These are phyloP conservation scores for Syritta pipiens DNA, from an alignment of 2,888 invertebrate species.

Conservation along the genomic window DNA sequence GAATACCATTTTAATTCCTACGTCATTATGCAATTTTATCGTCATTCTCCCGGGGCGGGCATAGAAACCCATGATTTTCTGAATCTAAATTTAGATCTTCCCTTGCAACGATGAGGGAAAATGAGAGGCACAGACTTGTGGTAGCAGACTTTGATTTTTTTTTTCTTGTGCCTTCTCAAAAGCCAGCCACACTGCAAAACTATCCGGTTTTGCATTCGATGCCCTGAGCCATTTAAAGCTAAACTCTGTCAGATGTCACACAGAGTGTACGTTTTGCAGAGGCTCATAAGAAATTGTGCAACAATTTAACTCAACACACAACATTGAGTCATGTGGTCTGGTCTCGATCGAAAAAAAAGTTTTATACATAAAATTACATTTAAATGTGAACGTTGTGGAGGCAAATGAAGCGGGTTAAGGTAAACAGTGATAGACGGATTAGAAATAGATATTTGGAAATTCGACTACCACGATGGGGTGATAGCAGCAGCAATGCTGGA, in stretches of 20 bases:
- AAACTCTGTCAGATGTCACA: constrained; percentile 19
- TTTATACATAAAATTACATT: background rate
- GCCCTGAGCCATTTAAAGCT: constrained; percentile 7
- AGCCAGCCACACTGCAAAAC: constrained; percentile 31
- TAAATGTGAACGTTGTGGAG: background rate
- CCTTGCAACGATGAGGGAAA: constrained; percentile 5
- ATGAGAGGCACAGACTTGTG: constrained; percentile 16
- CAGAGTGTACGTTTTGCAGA: constrained; percentile 17
- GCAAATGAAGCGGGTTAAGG: background rate
- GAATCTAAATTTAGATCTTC: constrained; percentile 20
- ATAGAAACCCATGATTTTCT: constrained; percentile 23
- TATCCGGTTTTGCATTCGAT: constrained; percentile 44
- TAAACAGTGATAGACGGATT: background rate
- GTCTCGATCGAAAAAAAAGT: too few species aligned
- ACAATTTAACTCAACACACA: constrained; percentile 19
- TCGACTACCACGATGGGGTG: too few species aligned
- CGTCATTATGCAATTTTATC: constrained; percentile 23
- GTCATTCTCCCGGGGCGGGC: constrained; percentile 1
- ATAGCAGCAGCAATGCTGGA: too few species aligned
- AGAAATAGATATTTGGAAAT: background rate
- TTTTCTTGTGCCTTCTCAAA: constrained; percentile 12
- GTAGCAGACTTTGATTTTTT: constrained; percentile 36
- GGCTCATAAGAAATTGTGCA: constrained; percentile 36
- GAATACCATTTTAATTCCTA: background rate
- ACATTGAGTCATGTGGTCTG: constrained; percentile 14